A percentile compares a stretch with the other conserved stretches of the same genome.
Conservation (phyloP, 2,888 invertebrate species). For the Nebria salina region DNA sequence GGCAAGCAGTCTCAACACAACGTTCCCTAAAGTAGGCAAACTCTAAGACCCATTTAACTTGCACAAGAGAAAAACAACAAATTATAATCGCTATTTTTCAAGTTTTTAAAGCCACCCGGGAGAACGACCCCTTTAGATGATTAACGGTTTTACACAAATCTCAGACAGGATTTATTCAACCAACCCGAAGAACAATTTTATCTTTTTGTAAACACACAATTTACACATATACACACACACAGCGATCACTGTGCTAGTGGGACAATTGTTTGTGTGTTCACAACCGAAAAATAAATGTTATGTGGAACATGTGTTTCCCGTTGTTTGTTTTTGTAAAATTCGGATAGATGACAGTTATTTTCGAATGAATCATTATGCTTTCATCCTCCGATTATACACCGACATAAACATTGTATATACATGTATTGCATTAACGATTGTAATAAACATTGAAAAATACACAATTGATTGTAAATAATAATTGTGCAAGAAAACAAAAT, state of each 20-base stretch:
- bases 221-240: neutral
- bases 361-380: neutral
- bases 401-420: neutral
- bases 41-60: constrained; percentile 16
- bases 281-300: constrained; percentile 8
- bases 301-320: neutral
- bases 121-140: constrained; percentile 8
- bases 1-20: constrained; percentile 3
- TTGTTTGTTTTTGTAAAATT: neutral
- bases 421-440: too few relatives aligned
- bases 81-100: constrained; percentile 19
- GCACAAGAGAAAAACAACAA: constrained; percentile 3
- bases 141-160: constrained; percentile 21
- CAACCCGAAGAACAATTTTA: constrained; percentile 10
- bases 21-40: neutral
- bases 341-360: neutral
- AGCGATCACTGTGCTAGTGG: neutral
- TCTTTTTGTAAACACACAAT: constrained; percentile 7
- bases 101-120: constrained; percentile 13
- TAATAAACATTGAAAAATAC: too few relatives aligned
- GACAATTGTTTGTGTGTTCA: constrained; percentile 6
- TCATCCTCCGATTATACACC: too few relatives aligned
- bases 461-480: too few relatives aligned
- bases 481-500: too few relatives aligned
- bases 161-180: neutral